Evolutionary conservation across 1,140 invertebrate genomes (phyloP).

Genomic region (Drosophila dunni): DNA sequence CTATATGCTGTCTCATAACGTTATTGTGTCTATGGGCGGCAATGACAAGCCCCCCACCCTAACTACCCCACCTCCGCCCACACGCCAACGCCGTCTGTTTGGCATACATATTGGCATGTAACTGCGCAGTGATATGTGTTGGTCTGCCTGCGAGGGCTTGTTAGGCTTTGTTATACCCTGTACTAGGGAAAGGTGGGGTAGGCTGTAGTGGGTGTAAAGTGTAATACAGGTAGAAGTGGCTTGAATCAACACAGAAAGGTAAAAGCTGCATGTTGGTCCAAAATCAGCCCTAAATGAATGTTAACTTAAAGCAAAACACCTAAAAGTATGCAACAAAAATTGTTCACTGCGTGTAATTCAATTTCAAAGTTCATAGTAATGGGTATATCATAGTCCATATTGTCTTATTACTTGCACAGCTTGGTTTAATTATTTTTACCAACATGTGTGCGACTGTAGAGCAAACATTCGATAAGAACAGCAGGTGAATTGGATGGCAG

Average conservation of each 20-base stretch:
- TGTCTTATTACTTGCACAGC: background rate
- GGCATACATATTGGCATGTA: constrained; percentile 14
- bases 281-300: no score
- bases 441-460: constrained; percentile 17
- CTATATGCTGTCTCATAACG: background rate
- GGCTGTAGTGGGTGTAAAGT: no score
- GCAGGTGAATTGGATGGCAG: no score
- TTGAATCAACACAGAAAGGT: no score
- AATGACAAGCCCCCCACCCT: constrained; percentile 36
- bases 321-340: no score
- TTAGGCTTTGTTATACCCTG: constrained; percentile 75
- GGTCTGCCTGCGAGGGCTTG: constrained; percentile 52
- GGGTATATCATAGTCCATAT: no score
- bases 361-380: no score
- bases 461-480: constrained; percentile 3
- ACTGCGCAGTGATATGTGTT: constrained; percentile 11
- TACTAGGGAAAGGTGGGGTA: no score
- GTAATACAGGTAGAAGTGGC: no score
- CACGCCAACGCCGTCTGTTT: background rate
- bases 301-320: no score
- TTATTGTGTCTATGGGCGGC: constrained; percentile 15
- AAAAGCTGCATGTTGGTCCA: no score
- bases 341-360: no score
- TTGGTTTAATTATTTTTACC: constrained; percentile 69
- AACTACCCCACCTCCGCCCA: background rate